These are phyloP conservation scores for Rhinopithecus roxellana DNA, from an alignment of 2,113 vertebrate genomes.

Conservation along the genomic window DNA sequence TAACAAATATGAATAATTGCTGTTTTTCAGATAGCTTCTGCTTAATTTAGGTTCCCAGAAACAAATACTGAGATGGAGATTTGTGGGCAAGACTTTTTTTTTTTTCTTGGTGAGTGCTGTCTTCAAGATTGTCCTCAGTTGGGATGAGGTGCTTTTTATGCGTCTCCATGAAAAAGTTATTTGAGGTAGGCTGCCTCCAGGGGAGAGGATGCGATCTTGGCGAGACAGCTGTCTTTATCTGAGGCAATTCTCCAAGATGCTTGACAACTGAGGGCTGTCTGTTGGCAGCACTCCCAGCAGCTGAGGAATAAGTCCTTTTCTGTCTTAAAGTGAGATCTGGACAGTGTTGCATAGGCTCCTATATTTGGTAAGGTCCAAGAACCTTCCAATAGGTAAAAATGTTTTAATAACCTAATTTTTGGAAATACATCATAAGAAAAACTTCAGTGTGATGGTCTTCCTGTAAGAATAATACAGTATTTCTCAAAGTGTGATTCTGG, in stretches of 20 bases:
- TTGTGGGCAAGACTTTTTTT: no score
- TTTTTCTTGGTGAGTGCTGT: neutral
- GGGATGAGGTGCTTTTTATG: neutral
- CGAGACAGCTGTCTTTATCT: neutral
- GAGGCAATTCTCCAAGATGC: neutral
- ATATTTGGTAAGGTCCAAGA: neutral
- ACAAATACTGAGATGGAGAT: neutral
- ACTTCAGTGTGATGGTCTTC: neutral
- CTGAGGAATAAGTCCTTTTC: neutral
- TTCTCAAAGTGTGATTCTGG: neutral
- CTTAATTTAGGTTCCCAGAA: neutral
- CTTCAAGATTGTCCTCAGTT: neutral
- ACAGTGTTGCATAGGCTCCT: neutral
- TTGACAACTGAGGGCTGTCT: neutral
- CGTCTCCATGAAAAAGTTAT: neutral
- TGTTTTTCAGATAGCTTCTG: neutral
- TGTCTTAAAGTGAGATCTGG: neutral
- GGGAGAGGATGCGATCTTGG: neutral
- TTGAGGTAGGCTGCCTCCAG: neutral
- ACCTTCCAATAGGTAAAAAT: neutral
- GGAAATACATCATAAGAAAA: neutral
- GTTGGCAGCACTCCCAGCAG: neutral
- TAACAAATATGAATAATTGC: neutral
- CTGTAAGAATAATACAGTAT: neutral
- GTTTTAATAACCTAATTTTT: neutral